Percentiles rank a stretch among this genome's conserved stretches.
Evolutionary conservation across 2,888 invertebrate species (phyloP).

Genomic region (Heliconius erato): DNA sequence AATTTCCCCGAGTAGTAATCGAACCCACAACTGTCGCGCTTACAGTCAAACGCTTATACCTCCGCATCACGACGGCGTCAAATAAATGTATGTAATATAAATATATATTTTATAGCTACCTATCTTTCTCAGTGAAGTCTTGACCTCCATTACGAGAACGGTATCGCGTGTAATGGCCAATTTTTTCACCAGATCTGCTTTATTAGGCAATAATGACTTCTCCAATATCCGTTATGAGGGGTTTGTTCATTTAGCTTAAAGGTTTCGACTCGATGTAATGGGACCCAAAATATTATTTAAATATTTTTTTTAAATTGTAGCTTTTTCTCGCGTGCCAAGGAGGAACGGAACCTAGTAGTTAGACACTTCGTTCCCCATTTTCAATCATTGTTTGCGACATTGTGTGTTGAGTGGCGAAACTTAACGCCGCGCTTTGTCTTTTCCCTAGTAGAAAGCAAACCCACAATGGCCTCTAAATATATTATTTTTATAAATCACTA

Average conservation of each 20-base stretch:
- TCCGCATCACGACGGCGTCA: background rate
- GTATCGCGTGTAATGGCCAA: slow-evolving; percentile 29
- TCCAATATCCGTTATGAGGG: slow-evolving; percentile 50
- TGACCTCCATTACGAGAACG: slow-evolving; percentile 19
- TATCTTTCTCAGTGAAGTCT: background rate
- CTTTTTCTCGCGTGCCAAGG: background rate
- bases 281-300: background rate
- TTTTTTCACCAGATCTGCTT: slow-evolving; percentile 38
- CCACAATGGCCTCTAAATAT: too few species aligned
- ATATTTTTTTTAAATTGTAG: background rate
- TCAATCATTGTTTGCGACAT: background rate
- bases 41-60: background rate
- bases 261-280: slow-evolving; percentile 4
- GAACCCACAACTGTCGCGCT: background rate
- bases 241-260: slow-evolving; percentile 36
- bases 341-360: too few species aligned
- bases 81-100: background rate
- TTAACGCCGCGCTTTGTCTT: too few species aligned
- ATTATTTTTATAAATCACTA: too few species aligned
- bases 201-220: slow-evolving; percentile 50
- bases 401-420: background rate
- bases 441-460: too few species aligned
- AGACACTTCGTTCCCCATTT: background rate
- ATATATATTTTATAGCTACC: background rate
- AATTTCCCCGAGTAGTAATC: background rate